Evolutionary conservation across 2,888 invertebrate species (phyloP).

Genomic region (Aphelenchoides bicaudatus): DNA sequence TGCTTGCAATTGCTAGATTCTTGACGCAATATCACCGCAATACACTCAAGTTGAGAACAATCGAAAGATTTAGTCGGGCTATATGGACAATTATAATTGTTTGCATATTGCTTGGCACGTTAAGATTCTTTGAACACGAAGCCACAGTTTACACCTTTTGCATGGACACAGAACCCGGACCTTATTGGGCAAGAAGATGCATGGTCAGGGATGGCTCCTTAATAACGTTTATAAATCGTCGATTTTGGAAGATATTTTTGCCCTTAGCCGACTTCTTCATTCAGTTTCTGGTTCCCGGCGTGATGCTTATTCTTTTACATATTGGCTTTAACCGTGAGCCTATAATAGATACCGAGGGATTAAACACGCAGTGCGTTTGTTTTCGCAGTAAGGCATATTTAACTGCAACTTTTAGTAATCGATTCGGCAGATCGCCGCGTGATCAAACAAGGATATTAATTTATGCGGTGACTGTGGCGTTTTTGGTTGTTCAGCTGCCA

Average conservation of each 20-base stretch:
- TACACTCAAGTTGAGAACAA: conserved; percentile 55
- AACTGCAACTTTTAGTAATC: conserved; percentile 43
- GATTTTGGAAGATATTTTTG: conserved; percentile 58
- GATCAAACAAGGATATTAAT: conserved; percentile 58
- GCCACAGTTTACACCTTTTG: conserved; percentile 48
- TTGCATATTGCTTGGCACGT: conserved; percentile 48
- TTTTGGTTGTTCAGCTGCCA: conserved; percentile 58
- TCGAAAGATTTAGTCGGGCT: conserved; percentile 56
- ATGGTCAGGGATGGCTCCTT: conserved; percentile 58
- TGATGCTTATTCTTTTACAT: conserved; percentile 51
- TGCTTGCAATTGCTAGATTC: conserved; percentile 56
- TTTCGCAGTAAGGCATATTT: conserved; percentile 39
- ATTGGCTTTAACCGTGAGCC: conserved; percentile 58
- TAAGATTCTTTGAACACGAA: conserved; percentile 58
- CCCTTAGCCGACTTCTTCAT: conserved; percentile 57
- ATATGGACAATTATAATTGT: conserved; percentile 58
- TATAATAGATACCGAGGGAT: conserved; percentile 50
- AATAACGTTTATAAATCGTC: conserved; percentile 48
- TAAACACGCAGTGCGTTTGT: conserved; percentile 49
- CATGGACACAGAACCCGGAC: conserved; percentile 57
- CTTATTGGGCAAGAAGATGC: conserved; percentile 55
- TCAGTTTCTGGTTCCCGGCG: conserved; percentile 56
- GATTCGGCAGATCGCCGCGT: conserved; percentile 58
- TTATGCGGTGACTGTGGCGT: conserved; percentile 57
- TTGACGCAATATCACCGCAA: conserved; percentile 58